Evolutionary conservation across 1,140 invertebrate genomes (phyloP).

Genomic region (Cotesia glomerata): DNA sequence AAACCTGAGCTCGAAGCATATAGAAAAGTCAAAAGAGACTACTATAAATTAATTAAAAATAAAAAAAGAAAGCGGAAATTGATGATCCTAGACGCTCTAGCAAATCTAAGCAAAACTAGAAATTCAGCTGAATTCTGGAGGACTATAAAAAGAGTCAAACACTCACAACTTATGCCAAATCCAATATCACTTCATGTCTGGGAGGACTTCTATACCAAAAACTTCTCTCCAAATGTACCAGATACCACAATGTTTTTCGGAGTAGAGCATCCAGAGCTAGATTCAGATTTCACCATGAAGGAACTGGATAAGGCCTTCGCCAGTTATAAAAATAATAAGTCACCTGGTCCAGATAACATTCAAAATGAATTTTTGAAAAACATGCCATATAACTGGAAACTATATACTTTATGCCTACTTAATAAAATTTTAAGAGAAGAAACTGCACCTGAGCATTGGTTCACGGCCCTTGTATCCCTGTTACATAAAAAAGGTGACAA

Average conservation of each 20-base stretch:
- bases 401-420: constrained; percentile 13
- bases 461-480: neutral
- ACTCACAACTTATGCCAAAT: neutral
- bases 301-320: neutral
- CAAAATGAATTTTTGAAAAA: constrained; percentile 25
- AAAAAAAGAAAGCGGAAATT: no score
- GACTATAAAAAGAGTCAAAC: neutral
- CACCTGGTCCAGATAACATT: constrained; percentile 29
- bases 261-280: constrained; percentile 4
- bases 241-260: neutral
- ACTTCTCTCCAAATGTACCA: neutral
- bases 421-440: constrained; percentile 16
- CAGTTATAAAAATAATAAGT: constrained; percentile 15
- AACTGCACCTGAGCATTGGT: constrained; percentile 11
- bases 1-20: no score
- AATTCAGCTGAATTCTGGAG: neutral
- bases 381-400: neutral
- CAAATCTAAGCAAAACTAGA: no score
- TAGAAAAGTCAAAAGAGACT: no score
- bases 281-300: neutral
- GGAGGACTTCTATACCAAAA: neutral
- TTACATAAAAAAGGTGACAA: constrained; percentile 37
- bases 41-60: no score
- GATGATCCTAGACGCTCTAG: no score
- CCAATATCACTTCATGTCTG: no score